phyloP scores from a whole-genome alignment of 2,113 vertebrate species.

The Alosa alosa region DNA sequence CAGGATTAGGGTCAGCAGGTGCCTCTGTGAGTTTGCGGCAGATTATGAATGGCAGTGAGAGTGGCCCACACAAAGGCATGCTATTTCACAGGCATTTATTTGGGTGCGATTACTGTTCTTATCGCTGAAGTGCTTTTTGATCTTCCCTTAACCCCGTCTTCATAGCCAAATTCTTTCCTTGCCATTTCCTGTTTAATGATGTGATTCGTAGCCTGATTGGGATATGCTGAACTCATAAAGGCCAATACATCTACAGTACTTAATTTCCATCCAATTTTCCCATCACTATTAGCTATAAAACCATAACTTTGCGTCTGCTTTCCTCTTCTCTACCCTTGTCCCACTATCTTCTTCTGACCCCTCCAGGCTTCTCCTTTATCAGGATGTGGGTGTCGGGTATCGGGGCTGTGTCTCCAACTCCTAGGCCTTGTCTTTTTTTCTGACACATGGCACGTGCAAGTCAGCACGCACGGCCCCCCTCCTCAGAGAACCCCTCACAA shows the following conservation, averaged over 20 bases:
- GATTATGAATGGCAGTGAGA: constrained; percentile 31
- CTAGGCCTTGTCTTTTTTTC: constrained; percentile 52
- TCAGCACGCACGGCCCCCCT: constrained; percentile 64
- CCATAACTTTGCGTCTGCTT: constrained; percentile 2
- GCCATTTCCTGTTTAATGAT: not conserved
- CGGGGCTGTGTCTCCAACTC: constrained; percentile 62
- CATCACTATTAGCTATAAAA: not conserved
- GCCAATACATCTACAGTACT: not conserved
- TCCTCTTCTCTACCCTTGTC: not conserved
- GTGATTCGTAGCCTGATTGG: not conserved
- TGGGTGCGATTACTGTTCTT: not conserved
- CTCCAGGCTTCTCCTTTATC: constrained; percentile 2
- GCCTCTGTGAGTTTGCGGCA: constrained; percentile 16
- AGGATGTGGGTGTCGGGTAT: constrained; percentile 48
- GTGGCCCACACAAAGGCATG: not conserved
- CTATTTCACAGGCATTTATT: not conserved
- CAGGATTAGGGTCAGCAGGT: constrained; percentile 23
- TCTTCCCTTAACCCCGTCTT: not conserved
- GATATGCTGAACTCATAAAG: not conserved
- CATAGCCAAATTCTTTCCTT: not conserved
- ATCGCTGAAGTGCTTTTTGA: not conserved
- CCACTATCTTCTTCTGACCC: not conserved
- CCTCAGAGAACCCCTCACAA: constrained; percentile 45
- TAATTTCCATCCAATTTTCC: not conserved
- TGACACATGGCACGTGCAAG: constrained; percentile 74